Conservation (phyloP, 2,113 vertebrate genomes). For the Hiodon alosoides region DNA sequence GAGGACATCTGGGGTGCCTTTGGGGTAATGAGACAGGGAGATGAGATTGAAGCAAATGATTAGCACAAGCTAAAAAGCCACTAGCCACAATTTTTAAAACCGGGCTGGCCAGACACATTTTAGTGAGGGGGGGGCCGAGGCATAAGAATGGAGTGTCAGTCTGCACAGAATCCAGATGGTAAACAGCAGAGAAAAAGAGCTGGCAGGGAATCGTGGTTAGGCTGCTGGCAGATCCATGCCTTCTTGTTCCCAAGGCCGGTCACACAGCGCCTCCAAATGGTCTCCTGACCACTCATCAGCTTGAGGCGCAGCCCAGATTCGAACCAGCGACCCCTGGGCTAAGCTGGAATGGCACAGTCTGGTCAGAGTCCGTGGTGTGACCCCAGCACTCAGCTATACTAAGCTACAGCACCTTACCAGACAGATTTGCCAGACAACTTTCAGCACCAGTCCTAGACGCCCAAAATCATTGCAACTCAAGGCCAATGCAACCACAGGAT, state of each 20-base stretch:
- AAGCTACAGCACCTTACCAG: not conserved
- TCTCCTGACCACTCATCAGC: not conserved
- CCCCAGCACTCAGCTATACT: not conserved
- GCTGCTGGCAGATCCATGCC: not conserved
- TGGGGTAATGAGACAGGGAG: not conserved
- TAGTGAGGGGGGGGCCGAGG: not conserved
- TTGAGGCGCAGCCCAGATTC: slow-evolving; percentile 1
- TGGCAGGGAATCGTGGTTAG: not conserved
- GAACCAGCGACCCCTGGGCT: slow-evolving; percentile 13
- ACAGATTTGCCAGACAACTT: slow-evolving; percentile 1
- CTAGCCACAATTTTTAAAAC: not conserved
- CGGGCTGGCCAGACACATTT: too few species aligned
- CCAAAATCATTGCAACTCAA: not conserved
- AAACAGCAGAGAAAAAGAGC: not conserved
- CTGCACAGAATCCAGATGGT: not conserved
- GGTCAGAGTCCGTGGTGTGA: not conserved
- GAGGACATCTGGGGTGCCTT: not conserved
- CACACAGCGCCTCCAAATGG: not conserved
- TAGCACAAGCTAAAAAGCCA: not conserved
- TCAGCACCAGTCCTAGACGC: slow-evolving; percentile 13
- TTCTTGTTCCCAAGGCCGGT: not conserved
- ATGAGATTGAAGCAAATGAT: not conserved
- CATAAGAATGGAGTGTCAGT: not conserved
- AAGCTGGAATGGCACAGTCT: not conserved
- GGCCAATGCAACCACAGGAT: slow-evolving; percentile 2